Percentiles rank a stretch among this genome's conserved stretches.
Conservation (phyloP, 1,140 invertebrate species). For the Bradynema listronoti region DNA sequence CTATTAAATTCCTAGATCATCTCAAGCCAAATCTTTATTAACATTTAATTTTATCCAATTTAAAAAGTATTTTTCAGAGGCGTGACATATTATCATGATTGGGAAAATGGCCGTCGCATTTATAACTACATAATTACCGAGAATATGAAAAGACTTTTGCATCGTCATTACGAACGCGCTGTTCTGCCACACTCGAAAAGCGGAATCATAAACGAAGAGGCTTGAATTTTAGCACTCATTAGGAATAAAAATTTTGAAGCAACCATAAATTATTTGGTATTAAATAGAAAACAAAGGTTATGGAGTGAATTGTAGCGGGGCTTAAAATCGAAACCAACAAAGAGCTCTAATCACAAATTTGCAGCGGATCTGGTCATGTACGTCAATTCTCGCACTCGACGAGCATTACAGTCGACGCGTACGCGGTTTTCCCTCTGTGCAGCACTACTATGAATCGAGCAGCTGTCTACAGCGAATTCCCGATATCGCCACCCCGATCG, state of each 20-base stretch:
- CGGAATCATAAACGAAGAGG: constrained; percentile 59
- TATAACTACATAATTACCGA: constrained; percentile 88
- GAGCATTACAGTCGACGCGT: constrained; percentile 74
- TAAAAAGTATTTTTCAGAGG: constrained; percentile 62
- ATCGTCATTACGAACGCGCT: constrained; percentile 70
- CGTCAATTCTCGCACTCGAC: constrained; percentile 76
- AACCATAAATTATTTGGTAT: too few species aligned
- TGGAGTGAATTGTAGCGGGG: too few species aligned
- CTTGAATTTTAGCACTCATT: too few species aligned
- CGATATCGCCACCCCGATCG: constrained; percentile 67
- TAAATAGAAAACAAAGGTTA: too few species aligned
- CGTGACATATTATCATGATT: constrained; percentile 71
- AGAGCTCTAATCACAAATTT: too few species aligned
- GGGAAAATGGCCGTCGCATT: constrained; percentile 76
- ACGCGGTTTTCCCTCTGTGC: constrained; percentile 70
- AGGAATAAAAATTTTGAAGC: too few species aligned
- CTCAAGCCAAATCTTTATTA: too few species aligned
- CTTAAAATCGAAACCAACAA: too few species aligned
- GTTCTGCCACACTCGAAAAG: constrained; percentile 70
- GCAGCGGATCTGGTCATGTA: constrained; percentile 73
- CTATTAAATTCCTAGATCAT: too few species aligned
- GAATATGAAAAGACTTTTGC: constrained; percentile 76
- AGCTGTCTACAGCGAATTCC: constrained; percentile 61
- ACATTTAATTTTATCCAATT: constrained; percentile 48
- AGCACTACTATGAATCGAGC: constrained; percentile 67